A percentile compares a stretch with the other conserved stretches of the same genome.
Conservation (phyloP, 2,888 invertebrate species). For the Lampropteryx suffumata region DNA sequence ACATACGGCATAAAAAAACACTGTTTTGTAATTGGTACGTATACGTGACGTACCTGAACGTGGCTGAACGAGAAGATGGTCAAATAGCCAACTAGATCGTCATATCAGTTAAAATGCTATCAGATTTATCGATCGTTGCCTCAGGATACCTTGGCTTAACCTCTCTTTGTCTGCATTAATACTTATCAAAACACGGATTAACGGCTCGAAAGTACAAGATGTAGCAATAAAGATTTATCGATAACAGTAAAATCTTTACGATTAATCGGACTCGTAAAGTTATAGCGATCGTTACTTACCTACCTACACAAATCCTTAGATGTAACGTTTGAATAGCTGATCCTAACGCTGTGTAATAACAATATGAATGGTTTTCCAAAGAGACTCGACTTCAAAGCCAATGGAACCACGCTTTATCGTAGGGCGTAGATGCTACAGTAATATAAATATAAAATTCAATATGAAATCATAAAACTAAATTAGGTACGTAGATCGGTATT, state of each 20-base stretch:
- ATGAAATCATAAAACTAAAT: conserved; percentile 12
- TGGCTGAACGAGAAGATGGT: neutral
- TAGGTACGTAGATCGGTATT: neutral
- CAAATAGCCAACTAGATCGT: neutral
- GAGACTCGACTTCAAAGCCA: conserved; percentile 27
- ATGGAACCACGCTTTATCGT: conserved; percentile 12
- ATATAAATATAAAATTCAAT: conserved; percentile 9
- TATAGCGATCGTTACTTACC: conserved; percentile 26
- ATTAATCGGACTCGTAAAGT: conserved; percentile 39
- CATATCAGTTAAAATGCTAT: conserved; percentile 6
- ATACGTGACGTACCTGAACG: no score
- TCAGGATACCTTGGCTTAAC: conserved; percentile 47
- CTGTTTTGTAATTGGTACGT: no score
- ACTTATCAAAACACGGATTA: conserved; percentile 36
- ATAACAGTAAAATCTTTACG: conserved; percentile 43
- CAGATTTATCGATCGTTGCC: conserved; percentile 8
- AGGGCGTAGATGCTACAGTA: neutral
- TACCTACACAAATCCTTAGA: conserved; percentile 26
- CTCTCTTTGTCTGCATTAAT: conserved; percentile 52
- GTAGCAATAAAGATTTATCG: conserved; percentile 40
- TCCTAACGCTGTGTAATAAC: conserved; percentile 16
- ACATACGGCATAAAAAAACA: no score
- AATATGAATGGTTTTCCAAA: conserved; percentile 22
- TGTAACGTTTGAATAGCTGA: conserved; percentile 17
- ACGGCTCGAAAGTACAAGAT: conserved; percentile 37